These are phyloP conservation scores for Polyploca ridens DNA, from an alignment of 2,888 invertebrate genomes.

Conservation along the genomic window DNA sequence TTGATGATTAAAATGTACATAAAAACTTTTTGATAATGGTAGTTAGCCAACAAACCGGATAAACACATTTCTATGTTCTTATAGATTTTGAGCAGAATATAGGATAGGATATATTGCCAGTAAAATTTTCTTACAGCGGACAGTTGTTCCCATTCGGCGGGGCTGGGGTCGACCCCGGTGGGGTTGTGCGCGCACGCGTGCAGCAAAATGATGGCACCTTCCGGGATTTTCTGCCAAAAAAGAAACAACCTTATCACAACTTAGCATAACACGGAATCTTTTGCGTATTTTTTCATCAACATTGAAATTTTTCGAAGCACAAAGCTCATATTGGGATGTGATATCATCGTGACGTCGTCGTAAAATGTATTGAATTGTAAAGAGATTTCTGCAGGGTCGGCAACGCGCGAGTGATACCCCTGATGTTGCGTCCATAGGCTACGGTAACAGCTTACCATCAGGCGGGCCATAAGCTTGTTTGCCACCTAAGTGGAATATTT, in stretches of 20 bases:
- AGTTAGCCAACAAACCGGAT: background rate
- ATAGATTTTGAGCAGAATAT: background rate
- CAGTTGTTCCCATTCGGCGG: conserved; percentile 95
- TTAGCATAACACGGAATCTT: no score
- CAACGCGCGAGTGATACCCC: no score
- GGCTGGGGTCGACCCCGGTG: conserved; percentile 96
- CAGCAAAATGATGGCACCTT: conserved; percentile 93
- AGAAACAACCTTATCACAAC: conserved; percentile 6
- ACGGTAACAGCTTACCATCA: no score
- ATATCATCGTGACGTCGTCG: no score
- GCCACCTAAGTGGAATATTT: no score
- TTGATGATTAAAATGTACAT: background rate
- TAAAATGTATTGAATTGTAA: no score
- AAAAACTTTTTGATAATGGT: background rate
- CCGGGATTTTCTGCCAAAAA: conserved; percentile 93
- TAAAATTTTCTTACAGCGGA: conserved; percentile 82
- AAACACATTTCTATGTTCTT: background rate
- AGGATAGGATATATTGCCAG: background rate
- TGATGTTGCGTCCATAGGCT: no score
- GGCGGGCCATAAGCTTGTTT: no score
- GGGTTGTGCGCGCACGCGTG: conserved; percentile 99
- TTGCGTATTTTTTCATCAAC: no score
- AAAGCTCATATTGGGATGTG: no score
- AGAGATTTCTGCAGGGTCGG: no score
- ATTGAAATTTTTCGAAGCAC: no score